phyloP scores from a whole-genome alignment of 2,113 vertebrate genomes.

The Aspidoscelis tigris region DNA sequence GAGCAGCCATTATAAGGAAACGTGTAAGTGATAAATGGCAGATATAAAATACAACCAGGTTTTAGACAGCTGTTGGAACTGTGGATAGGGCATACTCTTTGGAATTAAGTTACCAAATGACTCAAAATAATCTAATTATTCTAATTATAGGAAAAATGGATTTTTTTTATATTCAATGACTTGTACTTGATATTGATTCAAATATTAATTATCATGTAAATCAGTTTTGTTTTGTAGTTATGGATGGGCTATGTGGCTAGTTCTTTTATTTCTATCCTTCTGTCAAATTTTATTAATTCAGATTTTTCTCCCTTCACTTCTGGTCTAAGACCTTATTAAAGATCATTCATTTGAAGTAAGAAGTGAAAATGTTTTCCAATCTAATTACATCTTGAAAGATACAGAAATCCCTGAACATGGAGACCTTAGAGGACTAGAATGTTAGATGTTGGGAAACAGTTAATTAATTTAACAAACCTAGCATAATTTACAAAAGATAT shows the following conservation, averaged over 20 bases:
- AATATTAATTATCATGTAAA: too few species aligned
- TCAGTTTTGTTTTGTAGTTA: too few species aligned
- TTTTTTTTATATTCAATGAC: too few species aligned
- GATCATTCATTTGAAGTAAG: neutral
- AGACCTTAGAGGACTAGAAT: neutral
- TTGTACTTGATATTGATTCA: too few species aligned
- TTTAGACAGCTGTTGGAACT: neutral
- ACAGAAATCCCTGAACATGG: neutral
- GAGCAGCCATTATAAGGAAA: neutral
- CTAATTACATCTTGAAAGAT: conserved; percentile 4
- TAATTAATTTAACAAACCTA: conserved; percentile 4
- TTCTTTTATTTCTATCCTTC: too few species aligned
- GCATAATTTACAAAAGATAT: neutral
- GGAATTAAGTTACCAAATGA: neutral
- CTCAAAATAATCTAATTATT: neutral
- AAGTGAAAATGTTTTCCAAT: conserved; percentile 9
- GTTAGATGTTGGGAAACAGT: neutral
- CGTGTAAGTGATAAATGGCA: neutral
- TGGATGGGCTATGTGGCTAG: too few species aligned
- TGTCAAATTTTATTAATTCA: too few species aligned
- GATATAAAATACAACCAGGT: neutral
- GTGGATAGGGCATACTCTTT: neutral
- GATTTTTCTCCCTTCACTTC: too few species aligned
- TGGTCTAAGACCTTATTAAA: too few species aligned
- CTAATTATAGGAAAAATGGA: neutral